phyloP scores from a whole-genome alignment of 30 jellyfish, hydroid and myxozoan species.

The Aurelia sp. region DNA sequence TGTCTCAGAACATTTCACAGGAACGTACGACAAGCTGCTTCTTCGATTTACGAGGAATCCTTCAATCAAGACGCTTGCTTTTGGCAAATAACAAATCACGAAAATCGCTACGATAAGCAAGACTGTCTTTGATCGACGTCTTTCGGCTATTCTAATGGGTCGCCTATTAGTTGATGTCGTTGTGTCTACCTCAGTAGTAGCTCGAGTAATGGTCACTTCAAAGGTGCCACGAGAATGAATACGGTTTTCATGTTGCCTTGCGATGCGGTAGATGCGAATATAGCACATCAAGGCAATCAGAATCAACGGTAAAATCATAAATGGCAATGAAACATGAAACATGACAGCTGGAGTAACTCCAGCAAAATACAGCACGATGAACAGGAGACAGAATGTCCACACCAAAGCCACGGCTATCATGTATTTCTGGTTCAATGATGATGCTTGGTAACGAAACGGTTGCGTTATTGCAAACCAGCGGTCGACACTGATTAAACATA shows the following conservation, averaged over 20 bases:
- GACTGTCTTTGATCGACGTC: conserved; percentile 31
- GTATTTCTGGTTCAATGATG: background rate
- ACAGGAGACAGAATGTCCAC: background rate
- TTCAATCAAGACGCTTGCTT: conserved; percentile 10
- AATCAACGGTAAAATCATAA: background rate
- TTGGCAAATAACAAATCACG: conserved; percentile 14
- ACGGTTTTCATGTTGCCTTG: conserved; percentile 29
- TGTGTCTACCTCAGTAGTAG: background rate
- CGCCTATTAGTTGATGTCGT: background rate
- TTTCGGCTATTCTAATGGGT: background rate
- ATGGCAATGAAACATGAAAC: background rate
- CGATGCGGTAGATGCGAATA: conserved; percentile 11
- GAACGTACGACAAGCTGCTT: background rate
- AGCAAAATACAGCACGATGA: background rate
- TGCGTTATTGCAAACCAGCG: conserved; percentile 21
- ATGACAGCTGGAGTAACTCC: background rate
- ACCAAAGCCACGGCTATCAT: background rate
- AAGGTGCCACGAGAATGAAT: background rate
- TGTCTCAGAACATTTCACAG: conserved; percentile 42
- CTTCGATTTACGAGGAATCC: background rate
- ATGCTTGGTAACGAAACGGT: conserved; percentile 19
- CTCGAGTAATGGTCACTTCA: too few species aligned
- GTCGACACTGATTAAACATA: conserved; percentile 26
- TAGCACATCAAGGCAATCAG: conserved; percentile 16
- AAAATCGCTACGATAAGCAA: conserved; percentile 1